Base-by-base conservation (phyloP, 2,888 invertebrate genomes). In the Sesamia inferens region DNA sequence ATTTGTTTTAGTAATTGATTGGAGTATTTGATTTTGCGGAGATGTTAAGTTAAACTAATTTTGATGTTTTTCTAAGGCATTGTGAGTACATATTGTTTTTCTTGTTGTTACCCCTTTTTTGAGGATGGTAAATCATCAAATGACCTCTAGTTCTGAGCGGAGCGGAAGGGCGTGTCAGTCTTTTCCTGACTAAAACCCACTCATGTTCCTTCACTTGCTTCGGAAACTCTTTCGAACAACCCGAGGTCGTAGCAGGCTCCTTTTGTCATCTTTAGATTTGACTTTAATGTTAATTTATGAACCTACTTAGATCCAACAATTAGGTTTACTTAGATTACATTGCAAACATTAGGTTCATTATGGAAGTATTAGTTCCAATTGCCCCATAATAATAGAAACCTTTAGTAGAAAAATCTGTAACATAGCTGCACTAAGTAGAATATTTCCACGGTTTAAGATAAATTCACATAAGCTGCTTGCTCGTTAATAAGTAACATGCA, bases 401-500 rank as follows among this genome's bases (percentile, higher is more conserved):
- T 61, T 19, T 31, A n/a, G 13, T n/a, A 31, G 4, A 5, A 31
- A 39, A 42, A 66, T 42, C 16, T n/a, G 6, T 31, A 22, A 8
- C 13, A 42, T 39, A 55, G 22, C 47, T 14, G 11, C 22, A 51
- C 22, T 62, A 63, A 39, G 57, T 44, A 39, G 7, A 68, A 47
- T 39, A 61, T 55, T 11, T 24, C 11, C 31, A 66, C 19, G 11
- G 57, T 65, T 54, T 19, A 48, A 44, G 59, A 78, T 61, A 68
- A 74, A 61, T 14, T 54, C 22, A 58, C 31, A 69, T 61, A 68
- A 65, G 71, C 69, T 81, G 76, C 65, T 66, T 47, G 70, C 48
- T 59, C 16, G 65, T 71, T 71, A 94, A 94, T 94, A 94, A 93
- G 91, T 90, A 88, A 87, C 91, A 90, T 91, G 91, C 92, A 88